These are phyloP conservation scores for Daboia siamensis DNA, from an alignment of 2,113 vertebrate species.

Conservation along the genomic window DNA sequence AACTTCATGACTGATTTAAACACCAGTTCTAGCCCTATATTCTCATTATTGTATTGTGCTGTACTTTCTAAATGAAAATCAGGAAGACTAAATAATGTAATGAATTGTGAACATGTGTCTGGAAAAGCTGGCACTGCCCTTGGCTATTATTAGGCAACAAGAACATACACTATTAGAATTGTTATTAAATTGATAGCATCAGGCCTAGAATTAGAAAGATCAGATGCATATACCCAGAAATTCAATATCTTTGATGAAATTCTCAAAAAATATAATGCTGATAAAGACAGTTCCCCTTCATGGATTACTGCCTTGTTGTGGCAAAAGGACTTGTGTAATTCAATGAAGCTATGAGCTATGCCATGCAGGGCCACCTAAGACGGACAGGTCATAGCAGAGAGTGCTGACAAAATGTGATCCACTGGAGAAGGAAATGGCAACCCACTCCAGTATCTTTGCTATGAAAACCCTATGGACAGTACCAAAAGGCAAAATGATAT, in stretches of 20 bases:
- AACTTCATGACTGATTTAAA: neutral
- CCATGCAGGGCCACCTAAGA: no score
- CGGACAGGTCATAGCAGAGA: no score
- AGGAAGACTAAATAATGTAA: neutral
- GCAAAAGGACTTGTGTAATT: no score
- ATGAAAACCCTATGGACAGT: no score
- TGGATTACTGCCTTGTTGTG: no score
- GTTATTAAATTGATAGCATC: neutral
- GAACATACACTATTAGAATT: neutral
- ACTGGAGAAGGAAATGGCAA: no score
- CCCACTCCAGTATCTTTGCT: no score
- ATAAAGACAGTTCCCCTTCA: neutral
- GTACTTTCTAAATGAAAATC: neutral
- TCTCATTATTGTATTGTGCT: neutral
- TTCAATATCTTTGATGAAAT: neutral
- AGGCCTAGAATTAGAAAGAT: neutral
- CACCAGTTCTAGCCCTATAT: neutral
- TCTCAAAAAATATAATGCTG: neutral
- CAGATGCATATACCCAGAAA: neutral
- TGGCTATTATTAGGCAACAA: neutral
- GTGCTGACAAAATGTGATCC: no score
- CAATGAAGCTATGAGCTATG: no score
- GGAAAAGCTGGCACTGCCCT: neutral
- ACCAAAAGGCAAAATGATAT: no score
- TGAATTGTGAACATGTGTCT: neutral